phyloP scores from a whole-genome alignment of 2,888 invertebrate species.

The Conchocele bisecta region DNA sequence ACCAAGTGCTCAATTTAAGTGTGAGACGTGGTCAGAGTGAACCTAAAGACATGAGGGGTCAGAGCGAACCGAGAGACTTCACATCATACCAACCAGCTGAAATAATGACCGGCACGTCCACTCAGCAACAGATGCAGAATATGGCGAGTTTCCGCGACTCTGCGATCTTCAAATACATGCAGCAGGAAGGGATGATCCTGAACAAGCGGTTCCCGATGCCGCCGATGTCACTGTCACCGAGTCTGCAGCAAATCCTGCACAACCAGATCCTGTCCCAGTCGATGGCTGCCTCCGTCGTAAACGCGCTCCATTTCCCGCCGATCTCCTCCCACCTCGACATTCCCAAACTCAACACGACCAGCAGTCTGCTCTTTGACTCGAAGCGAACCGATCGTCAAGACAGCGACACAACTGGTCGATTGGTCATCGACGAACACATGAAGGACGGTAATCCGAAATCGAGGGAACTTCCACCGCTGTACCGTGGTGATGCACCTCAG shows the following conservation, averaged over 20 bases:
- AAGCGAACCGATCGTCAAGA: background rate
- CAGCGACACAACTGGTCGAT: conserved; percentile 15
- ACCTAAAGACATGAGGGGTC: conserved; percentile 16
- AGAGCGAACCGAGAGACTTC: conserved; percentile 10
- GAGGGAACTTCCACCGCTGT: background rate
- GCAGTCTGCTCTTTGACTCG: conserved; percentile 41
- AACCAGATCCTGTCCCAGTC: conserved; percentile 48
- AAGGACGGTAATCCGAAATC: background rate
- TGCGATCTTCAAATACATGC: conserved; percentile 80
- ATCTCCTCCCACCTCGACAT: conserved; percentile 10
- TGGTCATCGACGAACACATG: conserved; percentile 33
- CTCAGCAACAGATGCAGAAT: conserved; percentile 24
- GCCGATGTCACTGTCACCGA: conserved; percentile 41
- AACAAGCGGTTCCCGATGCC: conserved; percentile 39
- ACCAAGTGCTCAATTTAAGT: conserved; percentile 91
- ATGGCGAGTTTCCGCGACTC: conserved; percentile 68
- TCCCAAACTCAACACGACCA: conserved; percentile 14
- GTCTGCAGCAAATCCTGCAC: conserved; percentile 50
- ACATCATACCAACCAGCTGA: too few relatives aligned
- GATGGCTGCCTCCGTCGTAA: conserved; percentile 37
- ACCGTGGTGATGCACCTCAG: background rate
- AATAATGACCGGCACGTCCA: conserved; percentile 1
- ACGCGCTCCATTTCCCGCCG: conserved; percentile 32
- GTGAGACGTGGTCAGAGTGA: conserved; percentile 66
- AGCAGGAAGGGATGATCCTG: conserved; percentile 75